phyloP scores from a whole-genome alignment of 2,113 vertebrate genomes.

The Lampris incognitus region DNA sequence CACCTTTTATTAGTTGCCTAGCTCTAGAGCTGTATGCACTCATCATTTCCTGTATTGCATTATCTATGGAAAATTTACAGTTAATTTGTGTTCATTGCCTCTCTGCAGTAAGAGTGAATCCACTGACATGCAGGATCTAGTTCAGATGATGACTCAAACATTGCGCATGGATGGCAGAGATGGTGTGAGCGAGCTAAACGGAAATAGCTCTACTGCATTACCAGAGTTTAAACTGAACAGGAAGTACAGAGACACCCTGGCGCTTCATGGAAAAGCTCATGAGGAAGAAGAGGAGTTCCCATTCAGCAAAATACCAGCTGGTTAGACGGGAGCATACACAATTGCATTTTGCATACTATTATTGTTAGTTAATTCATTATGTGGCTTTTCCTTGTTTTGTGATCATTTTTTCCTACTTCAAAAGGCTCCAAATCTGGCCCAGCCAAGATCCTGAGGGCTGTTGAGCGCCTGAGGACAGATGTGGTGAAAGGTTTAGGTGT shows the following conservation, averaged over 20 bases:
- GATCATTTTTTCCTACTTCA: constrained; percentile 1
- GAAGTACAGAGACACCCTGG: constrained; percentile 92
- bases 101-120: constrained; percentile 82
- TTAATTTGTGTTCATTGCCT: constrained; percentile 8
- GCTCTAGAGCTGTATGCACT: no score
- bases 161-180: constrained; percentile 88
- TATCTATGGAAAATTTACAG: background rate
- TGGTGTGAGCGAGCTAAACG: constrained; percentile 66
- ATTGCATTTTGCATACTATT: background rate
- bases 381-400: constrained; percentile 1
- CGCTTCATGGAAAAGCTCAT: constrained; percentile 90
- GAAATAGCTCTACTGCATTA: constrained; percentile 49
- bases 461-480: constrained; percentile 91
- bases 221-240: constrained; percentile 90
- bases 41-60: background rate
- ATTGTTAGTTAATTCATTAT: background rate
- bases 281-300: constrained; percentile 82
- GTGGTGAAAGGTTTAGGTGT: constrained; percentile 91
- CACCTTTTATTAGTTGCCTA: no score
- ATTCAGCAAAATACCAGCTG: constrained; percentile 84
- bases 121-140: constrained; percentile 92
- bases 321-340: constrained; percentile 69
- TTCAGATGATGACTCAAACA: constrained; percentile 94
- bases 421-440: constrained; percentile 85
- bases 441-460: constrained; percentile 90